Conservation (phyloP, 2,888 invertebrate species). For the Acrobasis suavella region DNA sequence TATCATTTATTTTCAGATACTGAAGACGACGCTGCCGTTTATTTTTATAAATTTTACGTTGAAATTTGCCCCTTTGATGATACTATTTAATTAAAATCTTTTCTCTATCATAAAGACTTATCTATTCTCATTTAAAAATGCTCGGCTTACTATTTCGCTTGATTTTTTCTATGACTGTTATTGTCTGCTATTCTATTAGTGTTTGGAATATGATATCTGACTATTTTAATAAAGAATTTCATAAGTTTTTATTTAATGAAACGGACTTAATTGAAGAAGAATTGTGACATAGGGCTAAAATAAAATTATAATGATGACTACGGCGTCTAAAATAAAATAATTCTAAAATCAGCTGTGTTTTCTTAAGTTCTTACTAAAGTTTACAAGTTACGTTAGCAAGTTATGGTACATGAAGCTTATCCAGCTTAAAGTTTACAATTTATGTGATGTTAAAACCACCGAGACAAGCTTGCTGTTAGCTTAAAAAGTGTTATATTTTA, state of each 20-base stretch:
- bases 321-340: not conserved
- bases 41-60: not conserved
- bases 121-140: conserved; percentile 66
- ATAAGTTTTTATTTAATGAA: conserved; percentile 80
- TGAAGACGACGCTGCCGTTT: not conserved
- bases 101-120: conserved; percentile 16
- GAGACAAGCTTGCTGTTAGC: not conserved
- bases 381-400: not conserved
- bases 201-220: conserved; percentile 88
- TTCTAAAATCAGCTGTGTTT: not conserved
- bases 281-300: not conserved
- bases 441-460: not conserved
- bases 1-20: not conserved
- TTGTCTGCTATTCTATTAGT: conserved; percentile 87
- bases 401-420: not conserved
- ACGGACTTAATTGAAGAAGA: conserved; percentile 34
- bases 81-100: not conserved
- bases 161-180: conserved; percentile 84
- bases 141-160: conserved; percentile 84
- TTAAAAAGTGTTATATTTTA: not conserved
- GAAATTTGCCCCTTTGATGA: not conserved
- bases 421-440: not conserved
- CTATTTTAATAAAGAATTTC: conserved; percentile 88
- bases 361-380: not conserved
- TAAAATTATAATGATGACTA: not conserved